Conservation (phyloP, 1,140 invertebrate genomes). For the Oscheius sp. region DNA sequence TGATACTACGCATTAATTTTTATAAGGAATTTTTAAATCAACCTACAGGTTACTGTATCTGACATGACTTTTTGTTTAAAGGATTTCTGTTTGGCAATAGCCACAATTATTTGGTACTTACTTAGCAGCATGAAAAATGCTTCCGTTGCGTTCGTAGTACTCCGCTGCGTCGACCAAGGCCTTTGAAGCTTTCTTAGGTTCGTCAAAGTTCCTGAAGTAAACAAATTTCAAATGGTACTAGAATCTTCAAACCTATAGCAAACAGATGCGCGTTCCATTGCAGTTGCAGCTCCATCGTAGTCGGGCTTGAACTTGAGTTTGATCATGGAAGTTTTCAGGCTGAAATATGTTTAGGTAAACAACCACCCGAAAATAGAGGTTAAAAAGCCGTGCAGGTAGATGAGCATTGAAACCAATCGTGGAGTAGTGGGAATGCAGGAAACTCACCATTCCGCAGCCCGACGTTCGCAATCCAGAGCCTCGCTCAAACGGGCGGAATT, state of each 20-base stretch:
- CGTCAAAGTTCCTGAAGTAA: slow-evolving; percentile 25
- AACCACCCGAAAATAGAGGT: no score
- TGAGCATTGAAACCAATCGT: no score
- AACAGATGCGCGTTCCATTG: slow-evolving; percentile 38
- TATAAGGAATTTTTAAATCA: neutral
- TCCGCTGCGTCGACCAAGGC: slow-evolving; percentile 78
- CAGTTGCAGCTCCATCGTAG: slow-evolving; percentile 37
- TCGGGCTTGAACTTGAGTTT: slow-evolving; percentile 46
- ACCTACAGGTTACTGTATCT: no score
- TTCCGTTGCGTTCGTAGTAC: slow-evolving; percentile 77
- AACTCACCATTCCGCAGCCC: slow-evolving; percentile 26
- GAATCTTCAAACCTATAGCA: slow-evolving; percentile 9
- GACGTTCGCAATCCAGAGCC: slow-evolving; percentile 27
- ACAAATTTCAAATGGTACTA: neutral
- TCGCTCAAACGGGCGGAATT: slow-evolving; percentile 27
- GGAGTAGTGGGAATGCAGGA: neutral
- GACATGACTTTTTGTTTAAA: no score
- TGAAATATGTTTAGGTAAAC: slow-evolving; percentile 28
- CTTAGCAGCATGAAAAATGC: slow-evolving; percentile 86
- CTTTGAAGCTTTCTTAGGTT: slow-evolving; percentile 18
- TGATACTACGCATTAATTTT: neutral
- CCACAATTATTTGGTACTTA: slow-evolving; percentile 61
- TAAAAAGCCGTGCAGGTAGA: no score
- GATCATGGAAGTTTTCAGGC: slow-evolving; percentile 42
- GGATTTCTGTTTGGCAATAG: neutral